Evolutionary conservation across 2,888 invertebrate genomes (phyloP), one percentile per base, ranked within the genome.

Genomic region (Andrena chrysosceles): DNA sequence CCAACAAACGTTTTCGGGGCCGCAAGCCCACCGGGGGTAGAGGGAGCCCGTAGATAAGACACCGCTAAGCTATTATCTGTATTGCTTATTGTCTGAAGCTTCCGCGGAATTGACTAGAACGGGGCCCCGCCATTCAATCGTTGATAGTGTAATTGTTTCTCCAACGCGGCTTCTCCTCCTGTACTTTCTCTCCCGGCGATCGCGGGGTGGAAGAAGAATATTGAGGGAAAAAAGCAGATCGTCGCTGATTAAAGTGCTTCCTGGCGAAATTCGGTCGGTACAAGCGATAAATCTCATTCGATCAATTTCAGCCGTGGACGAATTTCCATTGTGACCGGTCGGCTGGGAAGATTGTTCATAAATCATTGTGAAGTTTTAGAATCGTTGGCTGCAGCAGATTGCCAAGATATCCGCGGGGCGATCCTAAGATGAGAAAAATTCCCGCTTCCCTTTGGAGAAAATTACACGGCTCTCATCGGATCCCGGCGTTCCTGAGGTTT

Each of bases 51-150:
- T 6, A 81, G 81, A 83, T 87, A 86, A 88, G 76, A 31, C n/a
- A 60, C 52, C 66, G 66, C 29, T 71, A 33, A 70, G 56, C 84
- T 76, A 79, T 84, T 87, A 88, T 88, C 84, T 75, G 78, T 77
- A 63, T 76, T 83, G 81, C 85, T 87, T 85, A 85, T 87, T 87
- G 83, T 87, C 68, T 48, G 64, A 64, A 63, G 81, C 62, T 66
- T 70, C 68, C 33, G 76, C 75, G 64, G 52, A 81, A 86, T 84
- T 81, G 77, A 84, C 77, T 74, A 74, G 60, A 31, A 81, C 71
- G 63, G 31, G 49, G 62, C 63, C 48, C 49, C 72, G 56, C 66
- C 52, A 67, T 71, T 83, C 81, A 63, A 63, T 68, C 62, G 62
- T 73, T 48, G 81, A 78, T 70, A 59, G 75, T n/a, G 73, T 74